A percentile compares a stretch with the other conserved stretches of the same genome.
Evolutionary conservation across 1,140 invertebrate genomes (phyloP).

Genomic region (Drosophila pachea): DNA sequence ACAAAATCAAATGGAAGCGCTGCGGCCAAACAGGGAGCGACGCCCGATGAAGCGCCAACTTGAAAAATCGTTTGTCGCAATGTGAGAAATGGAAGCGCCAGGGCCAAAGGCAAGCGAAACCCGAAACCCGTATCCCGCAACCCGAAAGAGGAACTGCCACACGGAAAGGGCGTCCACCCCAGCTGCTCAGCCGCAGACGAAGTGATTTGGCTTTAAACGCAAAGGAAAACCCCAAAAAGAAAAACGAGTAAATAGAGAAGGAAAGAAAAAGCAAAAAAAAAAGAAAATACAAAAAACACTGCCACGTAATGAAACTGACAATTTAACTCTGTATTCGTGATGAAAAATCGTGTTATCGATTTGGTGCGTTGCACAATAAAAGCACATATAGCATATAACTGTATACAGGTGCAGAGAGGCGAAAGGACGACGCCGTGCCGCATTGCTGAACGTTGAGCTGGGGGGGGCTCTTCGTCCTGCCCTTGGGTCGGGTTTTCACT

Average conservation of each 20-base stretch:
- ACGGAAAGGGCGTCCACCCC: background rate
- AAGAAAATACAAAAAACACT: conserved; percentile 25
- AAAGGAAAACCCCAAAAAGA: too few relatives aligned
- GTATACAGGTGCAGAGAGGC: background rate
- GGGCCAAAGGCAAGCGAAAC: conserved; percentile 12
- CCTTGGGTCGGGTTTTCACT: conserved; percentile 27
- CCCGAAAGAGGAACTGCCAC: background rate
- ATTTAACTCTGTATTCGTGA: conserved; percentile 72
- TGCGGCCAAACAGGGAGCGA: conserved; percentile 4
- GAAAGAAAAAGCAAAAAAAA: conserved; percentile 26
- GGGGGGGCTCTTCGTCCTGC: too few relatives aligned
- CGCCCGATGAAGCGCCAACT: conserved; percentile 68
- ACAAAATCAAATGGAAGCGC: conserved; percentile 33
- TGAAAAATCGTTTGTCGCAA: conserved; percentile 76
- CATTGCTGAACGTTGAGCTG: too few relatives aligned
- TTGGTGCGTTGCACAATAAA: conserved; percentile 62
- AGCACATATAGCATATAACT: conserved; percentile 16
- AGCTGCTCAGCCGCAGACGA: conserved; percentile 63
- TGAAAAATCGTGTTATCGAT: conserved; percentile 78
- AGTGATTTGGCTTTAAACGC: conserved; percentile 70
- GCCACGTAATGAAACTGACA: conserved; percentile 77
- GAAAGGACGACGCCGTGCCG: too few relatives aligned
- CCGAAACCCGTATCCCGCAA: background rate
- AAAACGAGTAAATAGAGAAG: too few relatives aligned
- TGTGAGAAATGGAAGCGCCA: conserved; percentile 35